Evolutionary conservation across 1,140 invertebrate genomes (phyloP).

Genomic region (Teleopsis dalmanni): DNA sequence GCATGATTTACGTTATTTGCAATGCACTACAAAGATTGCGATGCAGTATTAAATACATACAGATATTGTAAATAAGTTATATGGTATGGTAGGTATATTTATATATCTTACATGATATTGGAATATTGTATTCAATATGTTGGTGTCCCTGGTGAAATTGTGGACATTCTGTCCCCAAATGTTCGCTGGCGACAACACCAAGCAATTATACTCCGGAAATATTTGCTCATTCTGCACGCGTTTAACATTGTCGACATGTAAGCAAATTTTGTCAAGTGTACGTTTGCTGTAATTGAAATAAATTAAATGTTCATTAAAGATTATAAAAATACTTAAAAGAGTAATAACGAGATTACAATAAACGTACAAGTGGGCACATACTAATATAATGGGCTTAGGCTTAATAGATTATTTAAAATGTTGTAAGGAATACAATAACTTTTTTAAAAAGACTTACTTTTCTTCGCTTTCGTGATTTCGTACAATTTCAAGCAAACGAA

Average conservation of each 20-base stretch:
- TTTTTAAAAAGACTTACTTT: constrained; percentile 50
- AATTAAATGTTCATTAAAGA: neutral
- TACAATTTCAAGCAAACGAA: constrained; percentile 76
- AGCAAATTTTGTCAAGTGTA: constrained; percentile 72
- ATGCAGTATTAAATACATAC: too few species aligned
- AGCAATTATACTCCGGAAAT: constrained; percentile 84
- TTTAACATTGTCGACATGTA: constrained; percentile 77
- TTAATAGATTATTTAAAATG: neutral
- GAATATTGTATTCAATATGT: constrained; percentile 72
- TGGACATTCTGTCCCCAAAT: constrained; percentile 81
- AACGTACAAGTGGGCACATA: constrained; percentile 6
- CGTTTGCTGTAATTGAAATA: constrained; percentile 49
- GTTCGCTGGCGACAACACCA: constrained; percentile 89
- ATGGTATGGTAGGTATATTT: too few species aligned
- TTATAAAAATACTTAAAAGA: too few species aligned
- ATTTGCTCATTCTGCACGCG: constrained; percentile 51
- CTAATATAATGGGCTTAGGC: neutral
- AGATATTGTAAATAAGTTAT: too few species aligned
- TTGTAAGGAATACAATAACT: neutral
- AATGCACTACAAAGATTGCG: too few species aligned
- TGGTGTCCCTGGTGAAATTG: constrained; percentile 65
- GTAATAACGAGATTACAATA: too few species aligned
- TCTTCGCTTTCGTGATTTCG: constrained; percentile 73
- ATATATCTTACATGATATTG: constrained; percentile 74
- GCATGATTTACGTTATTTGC: too few species aligned